Percentiles rank a stretch among this genome's conserved stretches.
phyloP scores from a whole-genome alignment of 2,113 vertebrate species.

The Burhinus bistriatus region DNA sequence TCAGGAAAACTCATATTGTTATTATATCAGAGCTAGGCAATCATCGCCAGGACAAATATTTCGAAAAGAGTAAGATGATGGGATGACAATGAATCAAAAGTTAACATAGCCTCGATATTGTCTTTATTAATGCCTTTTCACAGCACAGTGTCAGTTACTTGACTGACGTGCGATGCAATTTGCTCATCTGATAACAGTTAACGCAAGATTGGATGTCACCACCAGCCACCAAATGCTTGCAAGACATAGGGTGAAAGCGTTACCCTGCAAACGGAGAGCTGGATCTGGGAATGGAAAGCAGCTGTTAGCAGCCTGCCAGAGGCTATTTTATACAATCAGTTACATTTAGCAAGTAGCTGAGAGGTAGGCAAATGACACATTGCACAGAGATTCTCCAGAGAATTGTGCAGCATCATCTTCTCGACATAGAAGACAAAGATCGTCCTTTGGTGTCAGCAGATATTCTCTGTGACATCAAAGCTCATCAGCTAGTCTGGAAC shows the following conservation, averaged over 20 bases:
- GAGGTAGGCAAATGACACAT: neutral
- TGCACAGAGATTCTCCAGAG: neutral
- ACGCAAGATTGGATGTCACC: neutral
- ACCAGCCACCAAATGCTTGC: neutral
- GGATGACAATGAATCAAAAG: neutral
- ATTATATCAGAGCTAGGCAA: neutral
- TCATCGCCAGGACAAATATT: neutral
- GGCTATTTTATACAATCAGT: neutral
- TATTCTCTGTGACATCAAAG: neutral
- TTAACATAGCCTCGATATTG: neutral
- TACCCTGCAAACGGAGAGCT: neutral
- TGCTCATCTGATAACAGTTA: neutral
- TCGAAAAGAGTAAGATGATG: neutral
- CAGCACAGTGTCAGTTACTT: neutral
- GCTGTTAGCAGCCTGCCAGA: neutral
- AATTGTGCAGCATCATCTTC: neutral
- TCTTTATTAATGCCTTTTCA: neutral
- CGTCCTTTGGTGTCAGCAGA: neutral
- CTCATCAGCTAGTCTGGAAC: neutral
- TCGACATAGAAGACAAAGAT: neutral
- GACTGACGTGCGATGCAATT: neutral
- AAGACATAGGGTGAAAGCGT: neutral
- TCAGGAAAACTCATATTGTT: neutral
- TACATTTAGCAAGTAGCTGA: neutral
- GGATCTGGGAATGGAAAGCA: neutral